Base-by-base conservation (phyloP, 1,140 invertebrate genomes). In the Brachionus sp. region DNA sequence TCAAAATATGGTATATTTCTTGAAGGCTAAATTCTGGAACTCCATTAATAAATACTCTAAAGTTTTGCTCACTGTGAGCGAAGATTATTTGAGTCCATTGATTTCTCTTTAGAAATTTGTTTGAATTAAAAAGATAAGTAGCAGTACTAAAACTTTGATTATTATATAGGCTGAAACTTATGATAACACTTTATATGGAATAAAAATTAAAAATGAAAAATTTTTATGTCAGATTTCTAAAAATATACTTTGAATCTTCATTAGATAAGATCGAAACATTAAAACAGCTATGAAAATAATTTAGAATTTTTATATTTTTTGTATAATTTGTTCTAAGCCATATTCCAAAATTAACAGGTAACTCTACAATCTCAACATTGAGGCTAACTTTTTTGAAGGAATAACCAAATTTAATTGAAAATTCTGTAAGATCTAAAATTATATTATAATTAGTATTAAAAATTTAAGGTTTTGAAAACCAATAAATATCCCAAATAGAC, bases 291-390 rank as follows among this genome's bases (percentile, higher is more conserved):
- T 46, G 19, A 46, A 46, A 25, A 25, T 75, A 75, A 46, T 46
- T 44, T 25, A 75, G 5, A 12, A 75, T 75, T 75, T 46, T 46
- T 7, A 25, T 80, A 25, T 80, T 62, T 39, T 29, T 80, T 2
- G 77, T 80, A n/a, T 62, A 80, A n/a, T 80, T 80, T 10, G 50
- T 42, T 42, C 62, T 80, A 5, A 80, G 23, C 77, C 77, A 80
- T 62, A 80, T 39, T 10, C 16, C 23, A 66, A 80, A 80, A 44
- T 50, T 57, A 2, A 39, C 0, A 10, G 70, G 70, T 25, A 75
- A 75, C 5, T 46, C n/a, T 2, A 46, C 10, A 0, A 23, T 5
- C 5, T 57, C 77, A 10, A 80, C n/a, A 12, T 62, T 62, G 2
- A 80, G 57, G 12, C 33, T 57, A n/a, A 80, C 42, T 42, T 57